Base-by-base conservation (phyloP, 2,888 invertebrate species). In the Timema cristinae region DNA sequence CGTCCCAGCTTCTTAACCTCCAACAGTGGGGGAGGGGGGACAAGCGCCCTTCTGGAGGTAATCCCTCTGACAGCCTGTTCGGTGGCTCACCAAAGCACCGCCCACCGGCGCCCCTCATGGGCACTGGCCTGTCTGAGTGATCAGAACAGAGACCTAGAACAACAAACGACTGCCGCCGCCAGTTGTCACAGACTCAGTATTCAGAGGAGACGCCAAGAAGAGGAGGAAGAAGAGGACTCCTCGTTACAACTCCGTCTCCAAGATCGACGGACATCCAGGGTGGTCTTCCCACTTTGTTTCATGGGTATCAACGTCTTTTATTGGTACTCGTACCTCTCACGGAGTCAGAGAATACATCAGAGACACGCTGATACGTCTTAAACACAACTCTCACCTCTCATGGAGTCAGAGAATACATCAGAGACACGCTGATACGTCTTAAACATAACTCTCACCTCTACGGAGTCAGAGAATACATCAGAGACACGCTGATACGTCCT, bases 271-370 rank as follows among this genome's bases (percentile, higher is more conserved):
- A 89, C 89, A 16, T 90, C 91, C 9, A 83, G 93, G 61, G 85
- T 93, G 59, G 86, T 91, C 50, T 93, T 94, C 80, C 94, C 94
- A 0, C 78, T 92, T 70, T 85, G 90, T 66, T 94, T 93, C 81
- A 80, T 91, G 6, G 84, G 90, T 11, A 91, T 93, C 76, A 93
- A 93, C 81, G 82, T 91, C 71, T 88, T 92, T 81, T 94, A 94
- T 80, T 94, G 93, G 92, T 89, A 87, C 77, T 88, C 88, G 8
- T 92, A 91, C 79, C 83, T 92, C 72, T 73, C 71, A 7, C 59
- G 73, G 7, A 73, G 73, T 15, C 68, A 56, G 63, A 63, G 73
- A 5, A 73, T 73, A 10, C 67, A 32, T 32, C 1, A 32, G 2
- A 4, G 2, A 32, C 32, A 32, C 32, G 32, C 32, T 32, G 32